phyloP scores from a whole-genome alignment of 2,888 invertebrate species.

The Pimpla rufipes region DNA sequence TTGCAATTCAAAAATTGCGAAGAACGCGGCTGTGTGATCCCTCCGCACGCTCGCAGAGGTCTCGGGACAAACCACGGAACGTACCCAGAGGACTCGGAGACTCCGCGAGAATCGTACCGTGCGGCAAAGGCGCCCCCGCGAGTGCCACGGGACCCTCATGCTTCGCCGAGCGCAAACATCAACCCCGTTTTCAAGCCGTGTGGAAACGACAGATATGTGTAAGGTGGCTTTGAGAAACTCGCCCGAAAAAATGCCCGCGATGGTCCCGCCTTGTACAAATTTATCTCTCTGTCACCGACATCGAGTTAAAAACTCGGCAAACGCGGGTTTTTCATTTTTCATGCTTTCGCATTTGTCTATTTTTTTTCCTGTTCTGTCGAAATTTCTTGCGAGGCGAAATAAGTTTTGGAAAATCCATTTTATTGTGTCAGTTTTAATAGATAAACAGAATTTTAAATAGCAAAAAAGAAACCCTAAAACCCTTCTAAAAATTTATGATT shows the following conservation, averaged over 20 bases:
- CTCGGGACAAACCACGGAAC: constrained; percentile 36
- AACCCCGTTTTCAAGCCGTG: constrained; percentile 54
- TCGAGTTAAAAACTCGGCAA: too few species aligned
- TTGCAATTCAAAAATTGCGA: constrained; percentile 38
- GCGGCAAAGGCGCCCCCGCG: constrained; percentile 18
- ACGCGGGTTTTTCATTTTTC: background rate
- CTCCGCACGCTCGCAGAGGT: background rate
- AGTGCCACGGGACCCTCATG: constrained; percentile 51
- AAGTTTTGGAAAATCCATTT: too few species aligned
- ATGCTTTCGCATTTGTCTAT: background rate
- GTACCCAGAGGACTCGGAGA: constrained; percentile 44
- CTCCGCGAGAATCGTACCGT: constrained; percentile 30
- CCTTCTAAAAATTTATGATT: too few species aligned
- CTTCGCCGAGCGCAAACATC: constrained; percentile 58
- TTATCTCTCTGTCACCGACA: background rate
- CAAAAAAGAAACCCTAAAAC: too few species aligned
- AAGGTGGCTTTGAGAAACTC: constrained; percentile 18
- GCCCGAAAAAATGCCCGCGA: background rate
- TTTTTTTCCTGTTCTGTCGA: background rate
- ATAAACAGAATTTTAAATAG: too few species aligned
- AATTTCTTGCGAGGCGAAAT: too few species aligned
- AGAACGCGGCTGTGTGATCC: constrained; percentile 2
- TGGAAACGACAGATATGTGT: constrained; percentile 53
- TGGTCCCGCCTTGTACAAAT: background rate
- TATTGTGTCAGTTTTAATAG: too few species aligned